These are phyloP conservation scores for Lycocerus yunnanus DNA, from an alignment of 2,888 invertebrate species.

Conservation along the genomic window DNA sequence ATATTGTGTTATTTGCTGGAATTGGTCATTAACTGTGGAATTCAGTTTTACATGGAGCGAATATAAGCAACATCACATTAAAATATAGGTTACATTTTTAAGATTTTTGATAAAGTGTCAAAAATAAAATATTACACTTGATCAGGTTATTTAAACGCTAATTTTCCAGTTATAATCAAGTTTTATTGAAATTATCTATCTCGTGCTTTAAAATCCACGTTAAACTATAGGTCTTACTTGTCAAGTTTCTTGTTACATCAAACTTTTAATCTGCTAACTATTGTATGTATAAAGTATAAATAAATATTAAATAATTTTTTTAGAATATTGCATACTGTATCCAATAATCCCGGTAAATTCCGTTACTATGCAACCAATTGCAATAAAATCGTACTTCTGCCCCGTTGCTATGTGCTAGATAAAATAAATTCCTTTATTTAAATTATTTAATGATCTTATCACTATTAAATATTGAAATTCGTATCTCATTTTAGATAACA, in stretches of 20 bases:
- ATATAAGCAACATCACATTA: no score
- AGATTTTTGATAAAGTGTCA: no score
- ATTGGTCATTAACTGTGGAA: no score
- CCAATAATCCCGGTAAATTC: background rate
- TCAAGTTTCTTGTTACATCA: no score
- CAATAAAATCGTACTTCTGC: background rate
- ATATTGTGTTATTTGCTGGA: background rate
- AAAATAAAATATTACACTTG: no score
- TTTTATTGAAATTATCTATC: background rate
- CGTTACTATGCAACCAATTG: background rate
- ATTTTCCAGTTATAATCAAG: background rate
- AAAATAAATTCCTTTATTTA: background rate
- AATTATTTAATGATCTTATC: no score
- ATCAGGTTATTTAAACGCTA: background rate
- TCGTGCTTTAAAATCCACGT: background rate
- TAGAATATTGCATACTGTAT: background rate
- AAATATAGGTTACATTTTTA: background rate
- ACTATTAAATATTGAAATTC: no score
- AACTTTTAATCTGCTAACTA: no score
- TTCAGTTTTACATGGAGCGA: background rate
- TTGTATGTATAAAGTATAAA: no score
- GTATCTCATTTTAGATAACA: no score
- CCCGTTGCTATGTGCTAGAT: background rate
- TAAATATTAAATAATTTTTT: background rate
- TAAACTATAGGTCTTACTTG: no score